Evolutionary conservation across 1,140 invertebrate species (phyloP).

Genomic region (Cotesia chilonis): DNA sequence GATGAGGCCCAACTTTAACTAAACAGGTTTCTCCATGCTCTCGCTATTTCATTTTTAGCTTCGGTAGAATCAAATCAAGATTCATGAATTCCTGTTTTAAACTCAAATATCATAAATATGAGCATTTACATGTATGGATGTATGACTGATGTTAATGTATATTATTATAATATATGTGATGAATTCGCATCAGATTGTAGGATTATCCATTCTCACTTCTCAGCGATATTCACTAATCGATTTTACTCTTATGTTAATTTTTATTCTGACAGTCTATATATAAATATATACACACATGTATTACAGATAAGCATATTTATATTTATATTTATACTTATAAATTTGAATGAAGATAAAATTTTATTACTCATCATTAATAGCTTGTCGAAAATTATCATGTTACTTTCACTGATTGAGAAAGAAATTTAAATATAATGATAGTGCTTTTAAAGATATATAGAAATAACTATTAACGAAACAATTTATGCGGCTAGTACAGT

Average conservation of each 20-base stretch:
- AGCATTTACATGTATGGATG: no score
- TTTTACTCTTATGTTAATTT: conserved; percentile 15
- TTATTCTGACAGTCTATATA: not conserved
- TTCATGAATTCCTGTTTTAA: no score
- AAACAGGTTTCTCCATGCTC: not conserved
- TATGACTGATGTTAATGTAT: no score
- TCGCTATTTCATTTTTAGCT: no score
- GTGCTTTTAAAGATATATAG: no score
- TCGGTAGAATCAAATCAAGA: no score
- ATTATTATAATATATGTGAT: conserved; percentile 1
- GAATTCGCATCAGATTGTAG: conserved; percentile 7
- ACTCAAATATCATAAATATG: no score
- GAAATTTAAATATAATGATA: not conserved
- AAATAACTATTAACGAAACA: no score
- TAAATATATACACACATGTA: not conserved
- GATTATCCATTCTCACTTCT: conserved; percentile 10
- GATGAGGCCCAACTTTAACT: not conserved
- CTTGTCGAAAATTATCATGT: conserved; percentile 13
- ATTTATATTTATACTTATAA: not conserved
- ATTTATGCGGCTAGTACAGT: no score
- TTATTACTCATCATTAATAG: not conserved
- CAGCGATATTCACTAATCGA: conserved; percentile 3
- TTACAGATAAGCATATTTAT: no score
- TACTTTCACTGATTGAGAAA: conserved; percentile 11
- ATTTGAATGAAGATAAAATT: not conserved